Evolutionary conservation across 2,888 invertebrate genomes (phyloP).

Genomic region (Rhaphigaster nebulosa): DNA sequence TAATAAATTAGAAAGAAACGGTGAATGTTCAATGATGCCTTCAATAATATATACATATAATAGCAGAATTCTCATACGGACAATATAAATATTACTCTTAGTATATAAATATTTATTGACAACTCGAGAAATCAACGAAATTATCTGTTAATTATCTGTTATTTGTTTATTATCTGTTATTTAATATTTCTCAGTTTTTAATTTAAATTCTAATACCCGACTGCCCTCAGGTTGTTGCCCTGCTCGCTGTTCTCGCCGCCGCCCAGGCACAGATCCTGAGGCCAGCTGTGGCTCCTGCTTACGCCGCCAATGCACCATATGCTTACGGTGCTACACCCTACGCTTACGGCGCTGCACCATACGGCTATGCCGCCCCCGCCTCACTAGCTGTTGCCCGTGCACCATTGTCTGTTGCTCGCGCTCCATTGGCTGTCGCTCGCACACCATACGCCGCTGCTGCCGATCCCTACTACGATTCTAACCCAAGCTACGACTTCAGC

Average conservation of each 20-base stretch:
- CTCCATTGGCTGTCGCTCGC: background rate
- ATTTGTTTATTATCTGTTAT: too few species aligned
- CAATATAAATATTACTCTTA: too few species aligned
- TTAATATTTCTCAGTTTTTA: too few species aligned
- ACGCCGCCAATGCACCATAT: background rate
- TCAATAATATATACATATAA: too few species aligned
- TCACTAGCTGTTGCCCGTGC: background rate
- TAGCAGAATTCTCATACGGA: too few species aligned
- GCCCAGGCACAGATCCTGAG: slow-evolving; percentile 36
- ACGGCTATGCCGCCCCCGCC: slow-evolving; percentile 1
- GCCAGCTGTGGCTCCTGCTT: background rate
- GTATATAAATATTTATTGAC: too few species aligned
- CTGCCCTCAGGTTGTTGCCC: background rate
- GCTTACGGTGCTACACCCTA: background rate
- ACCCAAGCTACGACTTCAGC: slow-evolving; percentile 44
- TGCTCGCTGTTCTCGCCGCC: background rate
- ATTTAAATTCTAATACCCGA: too few species aligned
- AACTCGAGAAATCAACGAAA: too few species aligned
- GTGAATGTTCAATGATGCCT: too few species aligned
- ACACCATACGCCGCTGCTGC: background rate
- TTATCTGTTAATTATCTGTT: too few species aligned
- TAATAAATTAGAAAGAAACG: too few species aligned
- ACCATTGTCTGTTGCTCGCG: background rate
- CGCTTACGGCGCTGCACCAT: background rate
- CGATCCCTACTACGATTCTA: slow-evolving; percentile 4